Evolutionary conservation across 2,113 vertebrate genomes (phyloP), one percentile per base, ranked within the genome.

Genomic region (Atlantisia rogersi): DNA sequence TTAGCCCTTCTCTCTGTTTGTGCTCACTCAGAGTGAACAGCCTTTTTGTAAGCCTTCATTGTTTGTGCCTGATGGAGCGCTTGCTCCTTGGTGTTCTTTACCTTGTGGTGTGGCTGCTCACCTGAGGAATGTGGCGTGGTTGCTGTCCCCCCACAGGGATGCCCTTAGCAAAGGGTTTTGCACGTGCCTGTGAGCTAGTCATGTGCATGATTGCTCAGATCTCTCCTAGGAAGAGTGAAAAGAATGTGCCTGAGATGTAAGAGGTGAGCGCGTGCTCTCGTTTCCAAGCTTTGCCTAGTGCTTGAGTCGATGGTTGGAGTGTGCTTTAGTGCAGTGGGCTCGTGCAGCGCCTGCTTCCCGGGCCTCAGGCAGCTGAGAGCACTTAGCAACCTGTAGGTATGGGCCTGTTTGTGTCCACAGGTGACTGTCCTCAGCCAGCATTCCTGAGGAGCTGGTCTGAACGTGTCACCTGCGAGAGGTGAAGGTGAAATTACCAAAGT

Each of bases 191-290:
- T 62, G 58, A 87, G 16, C 77, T 62, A 44, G 19, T 79, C 29
- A 19, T 52, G 11, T 0, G 3, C 15, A 2, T 74, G 56, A 11
- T 35, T 71, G 53, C 63, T 75, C 59, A 77, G 42, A 20, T 86
- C 10, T 83, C 44, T 63, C 39, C 5, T 8, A 56, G 76, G 26
- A 91, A 73, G 77, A 91, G 31, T 37, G 32, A 65, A 37, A 86
- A 64, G 14, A 55, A 37, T 9, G 53, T 48, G 71, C 8, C 1
- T 25, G 37, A 65, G 50, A 26, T 87, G 35, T 26, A 53, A 13
- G 69, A 73, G 56, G 11, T 75, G 28, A 59, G 42, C 60, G 11
- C 2, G 24, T 96, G 48, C 35, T n/a, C 8, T 1, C 0, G 0
- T 68, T 64, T 94, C 56, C 42, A 86, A 22, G 56, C 46, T 81